Evolutionary conservation across 1,140 invertebrate genomes (phyloP).

Genomic region (Harlomillsia oculata): DNA sequence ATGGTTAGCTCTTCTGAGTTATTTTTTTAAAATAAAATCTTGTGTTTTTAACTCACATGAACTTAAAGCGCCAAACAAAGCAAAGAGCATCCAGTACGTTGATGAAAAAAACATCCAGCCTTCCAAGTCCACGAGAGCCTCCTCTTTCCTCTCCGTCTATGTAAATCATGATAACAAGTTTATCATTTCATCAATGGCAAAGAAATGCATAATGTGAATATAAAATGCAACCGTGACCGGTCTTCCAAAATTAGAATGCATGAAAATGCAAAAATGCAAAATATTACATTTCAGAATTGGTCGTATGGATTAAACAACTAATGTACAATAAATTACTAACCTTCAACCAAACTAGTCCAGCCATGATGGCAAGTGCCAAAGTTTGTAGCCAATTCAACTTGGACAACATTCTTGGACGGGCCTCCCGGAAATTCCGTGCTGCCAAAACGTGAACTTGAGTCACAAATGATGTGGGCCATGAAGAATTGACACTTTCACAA

Average conservation of each 20-base stretch:
- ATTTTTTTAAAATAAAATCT: neutral
- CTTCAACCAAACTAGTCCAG: slow-evolving; percentile 70
- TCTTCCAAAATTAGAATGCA: neutral
- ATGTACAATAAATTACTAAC: too few species aligned
- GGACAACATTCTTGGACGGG: slow-evolving; percentile 64
- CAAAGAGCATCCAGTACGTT: slow-evolving; percentile 78
- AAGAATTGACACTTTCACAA: slow-evolving; percentile 30
- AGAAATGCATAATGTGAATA: neutral
- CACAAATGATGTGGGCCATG: slow-evolving; percentile 70
- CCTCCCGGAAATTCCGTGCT: slow-evolving; percentile 68
- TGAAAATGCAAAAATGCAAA: slow-evolving; percentile 1
- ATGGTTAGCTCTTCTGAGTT: neutral
- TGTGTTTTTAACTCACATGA: slow-evolving; percentile 50
- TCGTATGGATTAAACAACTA: neutral
- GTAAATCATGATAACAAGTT: neutral
- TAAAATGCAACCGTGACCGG: neutral
- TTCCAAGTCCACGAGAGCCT: slow-evolving; percentile 65
- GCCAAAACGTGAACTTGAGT: slow-evolving; percentile 57
- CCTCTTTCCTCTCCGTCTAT: slow-evolving; percentile 53
- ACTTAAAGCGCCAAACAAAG: slow-evolving; percentile 67
- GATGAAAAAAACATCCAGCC: slow-evolving; percentile 81
- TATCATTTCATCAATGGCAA: neutral
- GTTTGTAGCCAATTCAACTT: slow-evolving; percentile 74
- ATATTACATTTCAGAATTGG: neutral
- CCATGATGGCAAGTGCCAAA: slow-evolving; percentile 58